Evolutionary conservation across 2,113 vertebrate species (phyloP), one percentile per base, ranked within the genome.

Genomic region (Ailuropoda melanoleuca): DNA sequence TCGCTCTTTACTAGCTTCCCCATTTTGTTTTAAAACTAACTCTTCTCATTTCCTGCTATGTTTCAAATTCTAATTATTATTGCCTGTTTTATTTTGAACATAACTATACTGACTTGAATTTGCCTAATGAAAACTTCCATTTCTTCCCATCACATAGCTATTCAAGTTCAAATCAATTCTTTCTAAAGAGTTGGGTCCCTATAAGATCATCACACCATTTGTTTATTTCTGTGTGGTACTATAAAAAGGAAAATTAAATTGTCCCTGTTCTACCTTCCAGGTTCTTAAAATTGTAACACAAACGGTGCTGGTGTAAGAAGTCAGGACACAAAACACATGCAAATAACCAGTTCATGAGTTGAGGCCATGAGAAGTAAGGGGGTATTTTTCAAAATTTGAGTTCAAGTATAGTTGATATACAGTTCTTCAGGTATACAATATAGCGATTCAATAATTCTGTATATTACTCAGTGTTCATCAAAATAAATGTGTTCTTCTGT

Each of bases 231-330:
- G 11, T 72, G 68, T n/a, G 23, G 31, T 86, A n/a, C 1, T 72
- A 46, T 68, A 23, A 95, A 93, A 92, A 92, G 68, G 48, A 85
- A 97, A 96, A 92, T 64, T 68, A 93, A 94, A 74, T 48, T 86
- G 31, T 66, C 48, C 53, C n/a, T 86, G 17, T 55, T 94, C 55
- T 92, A 18, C 72, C 58, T 96, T 58, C 58, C 4, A 48, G 34
- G 34, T 46, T 75, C 53, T 96, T 87, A 80, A 75, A 92, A 74
- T 68, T 60, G 64, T 82, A 92, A 60, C 24, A 88, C 58, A 94
- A 91, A 83, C 70, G 62, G 37, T 90, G 43, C 72, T 62, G 18
- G 19, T 72, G 2, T 88, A 82, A 91, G n/a, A 93, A 70, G 18
- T 75, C 58, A 68, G n/a, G 12, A 84, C 15, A 94, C 37, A 97